Base-by-base conservation (phyloP, 2,113 vertebrate species). In the Tetraodon nigroviridis region DNA sequence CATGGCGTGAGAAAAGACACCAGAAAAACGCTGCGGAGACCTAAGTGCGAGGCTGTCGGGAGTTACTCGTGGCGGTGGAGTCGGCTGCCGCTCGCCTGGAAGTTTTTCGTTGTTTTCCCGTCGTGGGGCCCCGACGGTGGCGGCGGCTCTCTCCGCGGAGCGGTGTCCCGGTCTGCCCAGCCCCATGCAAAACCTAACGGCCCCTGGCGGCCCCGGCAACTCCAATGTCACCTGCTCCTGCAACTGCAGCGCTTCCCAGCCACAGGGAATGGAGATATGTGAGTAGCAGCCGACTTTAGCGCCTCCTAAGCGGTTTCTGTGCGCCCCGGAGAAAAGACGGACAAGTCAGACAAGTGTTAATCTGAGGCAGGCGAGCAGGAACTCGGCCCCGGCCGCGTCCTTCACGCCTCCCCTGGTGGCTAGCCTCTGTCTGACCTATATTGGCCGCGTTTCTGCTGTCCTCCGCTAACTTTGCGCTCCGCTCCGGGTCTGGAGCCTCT, bases 211-310 rank as follows among this genome's bases (percentile, higher is more conserved):
- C 86, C 78, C 88, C 86, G 77, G 87, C 88, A 90, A 88, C 86
- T 90, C 91, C 90, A 89, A 91, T 92, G 91, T 91, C 91, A 92
- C 89, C 89, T 92, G 90, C 88, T 91, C 87, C 85, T 91, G 88
- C 87, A 92, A 92, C 88, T 90, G 89, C 86, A 89, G 86, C 82
- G 89, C 83, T 81, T 89, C 89, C 87, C 90, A 90, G 73, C 85
- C 89, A 85, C 89, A 89, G 90, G 90, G 87, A 84, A 91, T 91
- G 91, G 89, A 92, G 82, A 91, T 90, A 90, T 91, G 91, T 92
- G 69, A 92, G 91, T 92, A 87, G 21, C 46, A 60, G 44, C 50
- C 52, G 54, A 75, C 69, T 64, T 64, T 18, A 46, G 57, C 27
- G 46, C n/a, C 52, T 75, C 3, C 0, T 56, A 80, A 80, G 80